phyloP scores from a whole-genome alignment of 2,113 vertebrate genomes.

The Corvus hawaiiensis region DNA sequence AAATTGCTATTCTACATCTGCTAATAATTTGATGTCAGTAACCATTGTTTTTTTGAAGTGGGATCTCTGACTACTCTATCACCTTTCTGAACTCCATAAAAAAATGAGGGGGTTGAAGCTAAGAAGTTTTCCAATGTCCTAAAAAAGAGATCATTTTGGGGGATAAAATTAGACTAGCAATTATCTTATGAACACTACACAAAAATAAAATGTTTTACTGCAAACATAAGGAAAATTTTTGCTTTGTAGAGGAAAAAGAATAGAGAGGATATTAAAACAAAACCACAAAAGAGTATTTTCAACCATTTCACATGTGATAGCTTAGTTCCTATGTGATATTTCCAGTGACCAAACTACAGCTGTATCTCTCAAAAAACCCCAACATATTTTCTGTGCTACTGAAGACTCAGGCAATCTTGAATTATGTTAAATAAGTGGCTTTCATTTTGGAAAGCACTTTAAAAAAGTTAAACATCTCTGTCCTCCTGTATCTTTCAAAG shows the following conservation, averaged over 20 bases:
- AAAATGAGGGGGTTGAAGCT: background rate
- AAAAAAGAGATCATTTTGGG: background rate
- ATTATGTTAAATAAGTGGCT: background rate
- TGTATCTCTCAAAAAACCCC: background rate
- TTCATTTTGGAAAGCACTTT: background rate
- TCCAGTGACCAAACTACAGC: background rate
- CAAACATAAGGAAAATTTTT: background rate
- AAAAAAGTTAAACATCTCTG: background rate
- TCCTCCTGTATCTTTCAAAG: background rate
- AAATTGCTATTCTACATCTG: background rate
- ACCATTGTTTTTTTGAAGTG: conserved; percentile 14
- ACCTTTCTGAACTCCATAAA: background rate
- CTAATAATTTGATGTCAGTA: background rate
- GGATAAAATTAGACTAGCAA: conserved; percentile 6
- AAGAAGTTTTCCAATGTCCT: background rate
- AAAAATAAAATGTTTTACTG: background rate
- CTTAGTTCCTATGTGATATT: background rate
- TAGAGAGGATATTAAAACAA: background rate
- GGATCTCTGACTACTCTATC: background rate
- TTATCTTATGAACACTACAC: background rate
- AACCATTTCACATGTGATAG: background rate
- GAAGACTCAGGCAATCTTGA: background rate
- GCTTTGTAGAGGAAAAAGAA: background rate
- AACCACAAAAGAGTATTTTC: background rate
- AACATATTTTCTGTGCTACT: background rate